Conservation (phyloP, 2,113 vertebrate species). For the Ciconia boyciana region DNA sequence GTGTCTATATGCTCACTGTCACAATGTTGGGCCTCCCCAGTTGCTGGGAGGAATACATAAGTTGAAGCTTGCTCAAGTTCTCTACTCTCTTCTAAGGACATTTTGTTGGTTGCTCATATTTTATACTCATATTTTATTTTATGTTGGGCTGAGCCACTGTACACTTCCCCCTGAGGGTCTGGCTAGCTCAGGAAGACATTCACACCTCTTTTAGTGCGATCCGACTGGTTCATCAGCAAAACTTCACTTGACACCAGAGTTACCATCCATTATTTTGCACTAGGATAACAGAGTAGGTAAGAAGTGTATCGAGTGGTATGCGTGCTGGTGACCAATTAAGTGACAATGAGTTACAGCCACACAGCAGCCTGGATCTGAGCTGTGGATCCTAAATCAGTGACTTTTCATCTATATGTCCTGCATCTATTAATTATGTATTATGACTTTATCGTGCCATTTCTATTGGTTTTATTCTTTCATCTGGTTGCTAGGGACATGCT, state of each 20-base stretch:
- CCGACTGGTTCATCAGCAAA: background rate
- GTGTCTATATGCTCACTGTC: rapidly evolving
- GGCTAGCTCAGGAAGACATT: background rate
- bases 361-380: background rate
- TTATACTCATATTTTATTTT: too few species aligned
- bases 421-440: background rate
- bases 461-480: background rate
- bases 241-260: background rate
- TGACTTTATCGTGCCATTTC: background rate
- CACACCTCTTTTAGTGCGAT: background rate
- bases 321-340: background rate
- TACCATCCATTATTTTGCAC: background rate
- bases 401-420: background rate
- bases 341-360: background rate
- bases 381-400: background rate
- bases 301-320: background rate
- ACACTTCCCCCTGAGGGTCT: background rate
- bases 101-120: background rate
- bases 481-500: background rate
- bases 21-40: rapidly evolving
- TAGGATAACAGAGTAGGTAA: too few species aligned
- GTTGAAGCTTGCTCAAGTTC: background rate
- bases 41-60: background rate
- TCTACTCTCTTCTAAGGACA: background rate
- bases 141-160: background rate